Evolutionary conservation across 2,113 vertebrate species (phyloP), one percentile per base, ranked within the genome.

Genomic region (Cathartes aura): DNA sequence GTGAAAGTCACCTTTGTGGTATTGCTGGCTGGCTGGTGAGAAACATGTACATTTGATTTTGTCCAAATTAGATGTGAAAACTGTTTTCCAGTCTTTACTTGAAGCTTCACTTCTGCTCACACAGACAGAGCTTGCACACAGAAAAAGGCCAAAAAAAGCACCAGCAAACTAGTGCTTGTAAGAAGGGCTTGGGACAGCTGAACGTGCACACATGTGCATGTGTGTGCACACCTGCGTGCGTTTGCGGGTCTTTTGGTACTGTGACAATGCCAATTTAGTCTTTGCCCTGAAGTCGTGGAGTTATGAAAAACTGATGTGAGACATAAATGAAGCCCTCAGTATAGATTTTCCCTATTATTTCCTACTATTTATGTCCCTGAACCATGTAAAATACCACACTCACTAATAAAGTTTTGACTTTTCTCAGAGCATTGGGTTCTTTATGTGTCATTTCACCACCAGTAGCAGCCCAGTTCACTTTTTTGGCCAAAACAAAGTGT

Each of bases 161-260:
- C 32, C 19, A 24, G 27, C 27, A 53, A 40, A 38, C 0, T 6
- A 56, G 12, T 45, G 27, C 15, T 56, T 38, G 15, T 64, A 36
- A 43, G 42, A 79, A 72, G 42, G 43, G 32, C 34, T 52, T 34
- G 34, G 27, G 36, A 23, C 43, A 30, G 43, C 27, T 52, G 58
- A 43, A 29, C 1, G 1, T 18, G 32, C 8, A 9, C 4, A 38
- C 0, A 3, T 64, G 21, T 68, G 52, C 43, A 16, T 8, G 27
- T 12, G 10, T 16, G 19, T 76, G 24, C 34, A 24, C 34, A 11
- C 15, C 7, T 14, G 3, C 36, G 32, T 58, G 45, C n/a, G 27
- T 22, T n/a, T n/a, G 22, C 36, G 45, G 22, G 23, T 22, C 30
- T 74, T 79, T 52, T 29, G 22, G 27, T 43, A 30, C 29, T 2